Evolutionary conservation across 2,888 invertebrate species (phyloP).

Genomic region (Nemapogon koenigi): DNA sequence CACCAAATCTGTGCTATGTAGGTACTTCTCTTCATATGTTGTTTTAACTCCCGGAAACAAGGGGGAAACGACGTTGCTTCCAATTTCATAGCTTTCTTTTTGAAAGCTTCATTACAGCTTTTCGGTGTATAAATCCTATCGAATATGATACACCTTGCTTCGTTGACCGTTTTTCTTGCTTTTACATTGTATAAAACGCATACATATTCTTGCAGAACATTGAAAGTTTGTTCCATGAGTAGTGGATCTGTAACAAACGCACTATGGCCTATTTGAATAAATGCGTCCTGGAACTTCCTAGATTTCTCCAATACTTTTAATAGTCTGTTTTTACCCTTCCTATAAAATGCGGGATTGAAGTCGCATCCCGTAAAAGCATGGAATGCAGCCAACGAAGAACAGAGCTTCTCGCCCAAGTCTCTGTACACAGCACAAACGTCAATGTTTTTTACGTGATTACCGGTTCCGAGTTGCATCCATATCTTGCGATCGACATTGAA

Average conservation of each 20-base stretch:
- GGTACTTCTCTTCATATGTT: constrained; percentile 17
- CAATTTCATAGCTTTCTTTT: constrained; percentile 1
- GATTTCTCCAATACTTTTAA: constrained; percentile 15
- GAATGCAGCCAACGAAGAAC: constrained; percentile 14
- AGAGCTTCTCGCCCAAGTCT: constrained; percentile 14
- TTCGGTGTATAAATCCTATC: constrained; percentile 13
- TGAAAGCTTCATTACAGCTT: constrained; percentile 13
- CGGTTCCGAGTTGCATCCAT: constrained; percentile 9
- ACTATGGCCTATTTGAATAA: constrained; percentile 14
- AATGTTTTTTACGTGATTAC: constrained; percentile 15
- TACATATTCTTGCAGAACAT: no score
- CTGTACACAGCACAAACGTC: constrained; percentile 14
- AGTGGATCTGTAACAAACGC: constrained; percentile 13
- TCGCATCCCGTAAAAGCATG: constrained; percentile 14
- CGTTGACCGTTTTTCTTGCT: constrained; percentile 15
- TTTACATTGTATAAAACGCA: constrained; percentile 17
- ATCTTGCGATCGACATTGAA: constrained; percentile 5
- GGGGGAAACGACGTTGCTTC: constrained; percentile 6
- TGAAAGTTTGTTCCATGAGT: constrained; percentile 16
- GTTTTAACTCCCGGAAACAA: constrained; percentile 13
- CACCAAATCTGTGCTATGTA: constrained; percentile 20
- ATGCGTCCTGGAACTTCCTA: constrained; percentile 15
- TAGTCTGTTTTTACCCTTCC: constrained; percentile 13
- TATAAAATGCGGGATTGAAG: constrained; percentile 15
- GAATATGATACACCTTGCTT: constrained; percentile 16